These are phyloP conservation scores for Melanostoma mellinum DNA, from an alignment of 2,888 invertebrate genomes.

Conservation along the genomic window DNA sequence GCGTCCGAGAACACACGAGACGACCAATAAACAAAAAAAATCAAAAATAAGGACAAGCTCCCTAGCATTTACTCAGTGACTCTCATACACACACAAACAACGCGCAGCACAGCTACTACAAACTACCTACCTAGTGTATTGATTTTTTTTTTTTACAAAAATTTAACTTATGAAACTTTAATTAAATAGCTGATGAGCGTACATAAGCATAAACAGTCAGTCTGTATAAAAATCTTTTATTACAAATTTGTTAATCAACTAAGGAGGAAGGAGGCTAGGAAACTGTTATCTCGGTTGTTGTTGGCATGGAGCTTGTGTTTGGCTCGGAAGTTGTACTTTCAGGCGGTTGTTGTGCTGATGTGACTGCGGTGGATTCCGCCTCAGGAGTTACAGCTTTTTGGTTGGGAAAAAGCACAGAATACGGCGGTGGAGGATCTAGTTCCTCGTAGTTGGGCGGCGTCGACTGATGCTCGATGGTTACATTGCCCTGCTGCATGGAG, in stretches of 20 bases:
- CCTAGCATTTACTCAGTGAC: constrained; percentile 34
- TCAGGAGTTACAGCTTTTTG: constrained; percentile 78
- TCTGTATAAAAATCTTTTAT: constrained; percentile 66
- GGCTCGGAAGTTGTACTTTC: constrained; percentile 54
- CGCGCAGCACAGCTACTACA: constrained; percentile 44
- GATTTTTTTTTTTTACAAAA: constrained; percentile 31
- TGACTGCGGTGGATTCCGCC: constrained; percentile 59
- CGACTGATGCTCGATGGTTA: constrained; percentile 76
- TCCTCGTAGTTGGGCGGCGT: constrained; percentile 86
- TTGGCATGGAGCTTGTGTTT: constrained; percentile 59
- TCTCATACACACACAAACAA: constrained; percentile 33
- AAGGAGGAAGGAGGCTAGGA: constrained; percentile 64
- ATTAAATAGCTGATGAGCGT: constrained; percentile 70
- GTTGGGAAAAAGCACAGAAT: constrained; percentile 86
- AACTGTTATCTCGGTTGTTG: constrained; percentile 45
- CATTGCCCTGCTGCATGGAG: constrained; percentile 77
- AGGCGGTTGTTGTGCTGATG: constrained; percentile 46
- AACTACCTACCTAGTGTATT: constrained; percentile 27
- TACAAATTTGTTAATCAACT: constrained; percentile 54
- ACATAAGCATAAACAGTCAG: constrained; percentile 67
- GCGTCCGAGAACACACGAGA: constrained; percentile 29
- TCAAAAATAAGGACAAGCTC: no score
- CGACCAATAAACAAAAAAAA: neutral
- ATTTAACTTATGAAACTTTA: constrained; percentile 53
- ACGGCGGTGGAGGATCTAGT: constrained; percentile 85